These are phyloP conservation scores for Dryobates pubescens DNA, from an alignment of 2,797 vertebrate genomes.

Conservation along the genomic window DNA sequence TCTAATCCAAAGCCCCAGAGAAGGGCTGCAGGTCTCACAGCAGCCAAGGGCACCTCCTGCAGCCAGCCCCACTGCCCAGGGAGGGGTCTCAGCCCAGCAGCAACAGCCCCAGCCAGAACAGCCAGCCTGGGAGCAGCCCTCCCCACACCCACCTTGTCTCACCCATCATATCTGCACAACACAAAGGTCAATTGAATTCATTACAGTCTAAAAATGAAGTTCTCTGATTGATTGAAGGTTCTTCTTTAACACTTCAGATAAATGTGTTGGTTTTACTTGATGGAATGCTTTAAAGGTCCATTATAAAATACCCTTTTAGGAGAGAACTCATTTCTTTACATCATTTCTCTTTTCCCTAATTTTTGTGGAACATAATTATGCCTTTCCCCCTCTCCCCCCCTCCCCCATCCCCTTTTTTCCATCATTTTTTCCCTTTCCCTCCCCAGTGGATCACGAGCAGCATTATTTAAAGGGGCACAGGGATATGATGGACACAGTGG, in stretches of 20 bases:
- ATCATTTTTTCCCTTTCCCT: background rate
- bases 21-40: background rate
- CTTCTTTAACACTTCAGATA: slow-evolving; percentile 64
- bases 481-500: background rate
- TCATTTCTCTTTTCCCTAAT: slow-evolving; percentile 66
- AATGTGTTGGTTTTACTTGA: slow-evolving; percentile 71
- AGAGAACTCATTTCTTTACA: slow-evolving; percentile 40
- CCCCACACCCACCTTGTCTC: background rate
- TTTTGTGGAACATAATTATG: slow-evolving; percentile 55
- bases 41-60: background rate
- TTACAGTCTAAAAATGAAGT: slow-evolving; percentile 60
- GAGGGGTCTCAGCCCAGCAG: background rate
- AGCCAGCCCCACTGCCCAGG: fast-evolving
- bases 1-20: background rate
- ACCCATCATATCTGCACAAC: background rate
- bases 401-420: background rate
- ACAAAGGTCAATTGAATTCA: slow-evolving; percentile 63
- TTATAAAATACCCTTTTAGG: slow-evolving; percentile 43
- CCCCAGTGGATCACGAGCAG: background rate
- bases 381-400: background rate
- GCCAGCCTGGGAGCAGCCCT: background rate
- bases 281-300: slow-evolving; percentile 58
- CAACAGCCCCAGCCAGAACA: fast-evolving
- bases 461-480: background rate
- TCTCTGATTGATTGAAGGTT: slow-evolving; percentile 66